phyloP scores from a whole-genome alignment of 2,888 invertebrate genomes.

The Cyclophora punctaria region DNA sequence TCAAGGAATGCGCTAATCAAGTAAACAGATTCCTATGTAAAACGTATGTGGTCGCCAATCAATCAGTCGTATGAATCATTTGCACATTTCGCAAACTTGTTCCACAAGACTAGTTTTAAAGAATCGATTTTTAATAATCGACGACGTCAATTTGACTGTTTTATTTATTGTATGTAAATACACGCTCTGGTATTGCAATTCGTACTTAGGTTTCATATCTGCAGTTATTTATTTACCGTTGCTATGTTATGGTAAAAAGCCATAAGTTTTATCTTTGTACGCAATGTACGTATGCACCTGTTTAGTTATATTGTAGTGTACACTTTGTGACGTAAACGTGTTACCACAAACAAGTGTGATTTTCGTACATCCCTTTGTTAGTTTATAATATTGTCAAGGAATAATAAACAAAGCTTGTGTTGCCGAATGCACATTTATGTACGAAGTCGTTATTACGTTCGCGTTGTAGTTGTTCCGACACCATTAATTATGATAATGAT shows the following conservation, averaged over 20 bases:
- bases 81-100: constrained; percentile 10
- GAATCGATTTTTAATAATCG: constrained; percentile 18
- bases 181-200: no score
- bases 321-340: no score
- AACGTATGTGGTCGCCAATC: not conserved
- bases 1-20: not conserved
- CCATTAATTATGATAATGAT: constrained; percentile 22
- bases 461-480: not conserved
- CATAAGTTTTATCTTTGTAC: no score
- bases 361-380: not conserved
- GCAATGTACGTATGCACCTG: no score
- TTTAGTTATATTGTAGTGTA: no score
- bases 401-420: not conserved
- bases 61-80: constrained; percentile 9
- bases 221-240: no score
- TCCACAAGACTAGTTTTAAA: constrained; percentile 4
- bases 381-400: not conserved
- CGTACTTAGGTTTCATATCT: no score
- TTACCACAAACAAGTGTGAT: not conserved
- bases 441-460: not conserved
- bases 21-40: not conserved
- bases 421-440: not conserved
- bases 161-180: no score
- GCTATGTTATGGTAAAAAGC: not conserved
- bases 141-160: no score